These are phyloP conservation scores for Melipona beecheii DNA, from an alignment of 2,888 invertebrate species.

Conservation along the genomic window DNA sequence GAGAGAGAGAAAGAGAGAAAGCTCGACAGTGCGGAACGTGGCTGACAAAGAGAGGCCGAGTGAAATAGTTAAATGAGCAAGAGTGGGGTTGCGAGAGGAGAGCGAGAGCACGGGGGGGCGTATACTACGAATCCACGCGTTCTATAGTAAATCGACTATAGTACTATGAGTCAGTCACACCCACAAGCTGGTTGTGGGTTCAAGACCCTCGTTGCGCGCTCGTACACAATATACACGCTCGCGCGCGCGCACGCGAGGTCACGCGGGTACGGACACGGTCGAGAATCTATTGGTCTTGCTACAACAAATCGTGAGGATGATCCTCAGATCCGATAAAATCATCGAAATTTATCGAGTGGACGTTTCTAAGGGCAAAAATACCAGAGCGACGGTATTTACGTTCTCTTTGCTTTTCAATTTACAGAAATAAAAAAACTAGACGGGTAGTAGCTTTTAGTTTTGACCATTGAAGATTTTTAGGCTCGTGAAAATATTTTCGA, in stretches of 20 bases:
- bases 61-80: conserved; percentile 43
- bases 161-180: conserved; percentile 83
- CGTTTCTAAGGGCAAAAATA: background rate
- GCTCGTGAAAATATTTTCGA: background rate
- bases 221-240: conserved; percentile 56
- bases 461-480: too few species aligned
- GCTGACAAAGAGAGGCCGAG: conserved; percentile 23
- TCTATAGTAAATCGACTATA: conserved; percentile 83
- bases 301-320: conserved; percentile 63
- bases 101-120: conserved; percentile 46
- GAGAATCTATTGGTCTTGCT: conserved; percentile 75
- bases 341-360: conserved; percentile 5
- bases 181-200: conserved; percentile 81
- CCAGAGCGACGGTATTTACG: background rate
- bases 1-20: background rate
- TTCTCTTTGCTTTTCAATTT: background rate
- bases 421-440: background rate
- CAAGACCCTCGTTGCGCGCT: conserved; percentile 81
- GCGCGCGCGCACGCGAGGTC: conserved; percentile 74
- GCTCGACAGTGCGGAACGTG: conserved; percentile 3
- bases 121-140: conserved; percentile 78
- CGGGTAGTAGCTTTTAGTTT: too few species aligned
- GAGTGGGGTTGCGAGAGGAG: conserved; percentile 23
- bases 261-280: conserved; percentile 70
- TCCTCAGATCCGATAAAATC: conserved; percentile 29